Evolutionary conservation across 1,140 invertebrate species (phyloP), one percentile per base, ranked within the genome.

Genomic region (Drosophila sechellia): DNA sequence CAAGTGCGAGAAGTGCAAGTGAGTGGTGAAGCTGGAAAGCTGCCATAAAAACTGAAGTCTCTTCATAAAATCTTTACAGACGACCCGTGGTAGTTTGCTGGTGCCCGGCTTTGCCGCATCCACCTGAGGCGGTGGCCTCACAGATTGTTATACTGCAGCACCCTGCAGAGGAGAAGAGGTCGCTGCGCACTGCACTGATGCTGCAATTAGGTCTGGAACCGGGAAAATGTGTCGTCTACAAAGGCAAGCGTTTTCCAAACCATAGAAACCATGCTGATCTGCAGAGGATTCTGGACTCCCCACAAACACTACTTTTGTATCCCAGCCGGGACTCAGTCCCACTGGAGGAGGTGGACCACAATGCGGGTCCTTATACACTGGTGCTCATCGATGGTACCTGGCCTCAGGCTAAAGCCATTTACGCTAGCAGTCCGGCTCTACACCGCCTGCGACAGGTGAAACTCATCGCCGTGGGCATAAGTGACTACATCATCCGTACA

Each of bases 321-420:
- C 97, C 97, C 34, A 97, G 96, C 55, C 93, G 94, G 79, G 93
- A 94, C 78, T 95, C 98, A 8, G 84, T 92, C 12, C 91, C 91
- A 31, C 53, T 92, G 53, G 91, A 92, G 46, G 48, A 75, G n/a
- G 93, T 96, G 17, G 90, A 93, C 40, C 73, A 93, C n/a, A 78
- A 56, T n/a, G 46, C 15, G 0, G 84, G 78, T 20, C 90, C 91
- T 81, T 97, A 97, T 81, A 98, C 97, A 92, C 93, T 98, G 40
- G 93, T 99, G 43, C 92, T 99, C 52, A 94, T 99, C 72, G 97
- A 99, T 94, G 97, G 97, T 31, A 99, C 97, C 35, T 99, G 97
- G 97, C 95, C 96, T 15, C 97, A 99, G 93, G 97, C 98, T 11
- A 98, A 97, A 93, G 95, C 95, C 13, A 97, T 97, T 60, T 97